Base-by-base conservation (phyloP, 2,113 vertebrate species). In the Sminthopsis crassicaudata region DNA sequence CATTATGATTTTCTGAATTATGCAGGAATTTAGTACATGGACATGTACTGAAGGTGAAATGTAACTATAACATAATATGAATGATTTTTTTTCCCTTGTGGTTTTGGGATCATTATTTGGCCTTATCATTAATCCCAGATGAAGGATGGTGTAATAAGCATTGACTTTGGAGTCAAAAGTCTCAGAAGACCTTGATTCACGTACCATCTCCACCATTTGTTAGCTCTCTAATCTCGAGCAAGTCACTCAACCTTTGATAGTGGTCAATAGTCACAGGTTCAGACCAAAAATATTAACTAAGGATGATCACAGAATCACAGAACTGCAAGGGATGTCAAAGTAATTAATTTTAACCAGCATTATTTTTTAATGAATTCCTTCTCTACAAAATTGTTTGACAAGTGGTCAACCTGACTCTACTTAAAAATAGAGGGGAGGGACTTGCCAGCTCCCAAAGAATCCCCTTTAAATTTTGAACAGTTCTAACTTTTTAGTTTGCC, bases 1-100 rank as follows among this genome's bases (percentile, higher is more conserved):
- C 3, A 93, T 96, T 57, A 91, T 14, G 8, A 8, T 90, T 92
- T 93, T 93, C 60, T 95, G 84, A 94, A 55, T 42, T 92, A 54
- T 91, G 55, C 24, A 42, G 76, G 8, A 91, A 67, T 53, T 27
- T 53, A 90, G n/a, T 25, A 60, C 30, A 84, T 50, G 53, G 8
- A 46, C 46, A 91, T 36, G 0, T 89, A 92, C 12, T n/a, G 48
- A 84, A 14, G n/a, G 48, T 25, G 60, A 91, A 22, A 36, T 42
- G 67, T 23, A 84, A 42, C 67, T 84, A 42, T 84, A 84, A 84
- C 22, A 36, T 42, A 84, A 84, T 42, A 16, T 8, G n/a, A 42
- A 42, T 84, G n/a, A 42, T 22, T 84, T 84, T 84, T 84, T 76
- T 26, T n/a, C 8, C n/a, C 67, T 42, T 22, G 36, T 84, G 67